phyloP scores from a whole-genome alignment of 2,888 invertebrate species.

The Cheilosia variabilis region DNA sequence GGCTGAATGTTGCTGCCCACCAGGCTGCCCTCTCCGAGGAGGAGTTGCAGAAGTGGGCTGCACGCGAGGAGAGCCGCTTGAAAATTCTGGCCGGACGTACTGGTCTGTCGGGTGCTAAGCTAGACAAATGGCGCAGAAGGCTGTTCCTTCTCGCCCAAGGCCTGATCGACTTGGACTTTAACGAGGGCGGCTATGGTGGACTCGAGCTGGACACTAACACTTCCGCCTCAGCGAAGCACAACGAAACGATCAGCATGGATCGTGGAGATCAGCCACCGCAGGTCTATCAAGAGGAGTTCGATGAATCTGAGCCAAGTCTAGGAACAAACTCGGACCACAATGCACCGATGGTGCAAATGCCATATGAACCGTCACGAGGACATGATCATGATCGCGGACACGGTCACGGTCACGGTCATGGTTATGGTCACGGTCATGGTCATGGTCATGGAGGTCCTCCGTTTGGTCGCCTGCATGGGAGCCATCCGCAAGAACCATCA shows the following conservation, averaged over 20 bases:
- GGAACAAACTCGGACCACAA: constrained; percentile 76
- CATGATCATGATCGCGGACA: constrained; percentile 25
- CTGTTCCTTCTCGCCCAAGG: constrained; percentile 81
- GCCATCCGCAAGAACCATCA: constrained; percentile 21
- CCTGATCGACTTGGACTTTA: constrained; percentile 77
- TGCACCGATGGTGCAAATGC: constrained; percentile 42
- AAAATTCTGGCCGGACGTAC: constrained; percentile 77
- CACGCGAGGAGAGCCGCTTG: constrained; percentile 77
- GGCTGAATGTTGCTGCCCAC: constrained; percentile 79
- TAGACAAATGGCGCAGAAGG: constrained; percentile 80
- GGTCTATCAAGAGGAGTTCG: constrained; percentile 80
- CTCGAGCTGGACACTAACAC: constrained; percentile 74
- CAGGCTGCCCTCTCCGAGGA: constrained; percentile 77
- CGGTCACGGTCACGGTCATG: constrained; percentile 8
- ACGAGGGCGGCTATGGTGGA: constrained; percentile 77
- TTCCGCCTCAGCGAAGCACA: constrained; percentile 67
- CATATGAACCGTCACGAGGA: constrained; percentile 32
- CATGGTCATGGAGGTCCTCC: constrained; percentile 19
- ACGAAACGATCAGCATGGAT: constrained; percentile 80
- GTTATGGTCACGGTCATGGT: constrained; percentile 8
- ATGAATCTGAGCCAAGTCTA: constrained; percentile 81
- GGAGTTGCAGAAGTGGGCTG: constrained; percentile 77
- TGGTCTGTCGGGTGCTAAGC: constrained; percentile 77
- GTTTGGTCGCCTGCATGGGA: neutral
- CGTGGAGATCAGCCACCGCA: constrained; percentile 83